Evolutionary conservation across 2,113 vertebrate genomes (phyloP).

Genomic region (Anoura caudifer): DNA sequence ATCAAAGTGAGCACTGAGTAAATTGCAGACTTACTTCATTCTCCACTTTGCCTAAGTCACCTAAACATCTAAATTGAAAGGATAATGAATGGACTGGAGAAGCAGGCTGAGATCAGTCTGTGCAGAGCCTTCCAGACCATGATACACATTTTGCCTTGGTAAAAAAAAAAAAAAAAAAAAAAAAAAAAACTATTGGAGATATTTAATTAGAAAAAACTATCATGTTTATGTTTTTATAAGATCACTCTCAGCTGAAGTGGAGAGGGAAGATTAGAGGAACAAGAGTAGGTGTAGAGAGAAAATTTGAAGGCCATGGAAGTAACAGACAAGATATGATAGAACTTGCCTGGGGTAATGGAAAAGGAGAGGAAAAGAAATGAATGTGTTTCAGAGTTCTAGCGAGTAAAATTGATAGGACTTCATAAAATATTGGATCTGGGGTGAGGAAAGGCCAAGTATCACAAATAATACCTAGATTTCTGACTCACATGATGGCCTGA

Average conservation of each 20-base stretch:
- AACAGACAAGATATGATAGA: neutral
- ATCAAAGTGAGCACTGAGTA: neutral
- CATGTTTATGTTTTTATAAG: neutral
- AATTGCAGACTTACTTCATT: neutral
- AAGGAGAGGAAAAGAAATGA: neutral
- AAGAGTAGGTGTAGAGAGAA: neutral
- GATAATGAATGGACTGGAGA: neutral
- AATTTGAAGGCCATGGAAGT: neutral
- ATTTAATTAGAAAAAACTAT: neutral
- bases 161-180: neutral
- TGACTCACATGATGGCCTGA: neutral
- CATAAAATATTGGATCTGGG: neutral
- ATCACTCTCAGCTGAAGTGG: neutral
- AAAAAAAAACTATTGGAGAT: neutral
- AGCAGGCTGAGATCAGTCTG: neutral
- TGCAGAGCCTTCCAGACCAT: neutral
- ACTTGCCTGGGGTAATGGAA: neutral
- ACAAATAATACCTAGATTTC: neutral
- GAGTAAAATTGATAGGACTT: neutral
- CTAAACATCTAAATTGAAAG: neutral
- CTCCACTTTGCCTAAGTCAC: neutral
- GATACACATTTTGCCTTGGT: neutral
- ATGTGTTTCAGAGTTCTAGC: neutral
- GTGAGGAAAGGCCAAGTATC: neutral
- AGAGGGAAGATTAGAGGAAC: neutral